phyloP scores from a whole-genome alignment of 2,888 invertebrate species.

The Arctia plantaginis region DNA sequence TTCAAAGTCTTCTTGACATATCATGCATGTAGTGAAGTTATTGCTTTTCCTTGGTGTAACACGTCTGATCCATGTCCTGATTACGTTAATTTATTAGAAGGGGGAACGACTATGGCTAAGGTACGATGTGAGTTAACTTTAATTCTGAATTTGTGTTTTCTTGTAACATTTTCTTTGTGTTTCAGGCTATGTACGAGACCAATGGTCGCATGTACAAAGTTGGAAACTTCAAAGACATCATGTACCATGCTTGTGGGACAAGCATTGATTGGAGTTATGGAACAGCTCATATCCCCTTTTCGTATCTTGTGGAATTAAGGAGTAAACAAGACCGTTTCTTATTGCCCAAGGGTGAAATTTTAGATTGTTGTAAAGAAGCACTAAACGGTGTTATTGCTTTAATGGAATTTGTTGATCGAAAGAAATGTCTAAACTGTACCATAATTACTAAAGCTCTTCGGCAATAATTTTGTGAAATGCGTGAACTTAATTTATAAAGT shows the following conservation, averaged over 20 bases:
- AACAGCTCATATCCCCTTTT: constrained; percentile 76
- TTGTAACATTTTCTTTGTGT: constrained; percentile 20
- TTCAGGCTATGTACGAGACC: constrained; percentile 77
- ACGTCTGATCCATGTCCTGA: constrained; percentile 76
- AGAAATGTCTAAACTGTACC: constrained; percentile 67
- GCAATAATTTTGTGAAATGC: constrained; percentile 21
- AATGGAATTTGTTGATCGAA: constrained; percentile 69
- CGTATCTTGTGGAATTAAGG: constrained; percentile 77
- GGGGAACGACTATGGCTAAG: constrained; percentile 78
- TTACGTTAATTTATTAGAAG: constrained; percentile 78
- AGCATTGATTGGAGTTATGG: constrained; percentile 84
- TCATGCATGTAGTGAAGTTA: constrained; percentile 78
- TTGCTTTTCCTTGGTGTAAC: constrained; percentile 80
- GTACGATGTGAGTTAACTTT: constrained; percentile 50
- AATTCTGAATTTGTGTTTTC: not conserved
- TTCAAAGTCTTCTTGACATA: constrained; percentile 79
- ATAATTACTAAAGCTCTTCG: constrained; percentile 52
- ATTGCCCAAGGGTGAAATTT: constrained; percentile 72
- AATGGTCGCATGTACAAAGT: constrained; percentile 80
- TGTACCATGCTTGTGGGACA: constrained; percentile 79
- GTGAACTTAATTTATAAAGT: not conserved
- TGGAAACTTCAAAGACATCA: constrained; percentile 79
- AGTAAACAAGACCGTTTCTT: constrained; percentile 73
- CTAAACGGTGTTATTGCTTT: constrained; percentile 71
- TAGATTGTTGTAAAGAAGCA: constrained; percentile 72